phyloP scores from a whole-genome alignment of 2,113 vertebrate species.

The Campylomormyrus numenius region DNA sequence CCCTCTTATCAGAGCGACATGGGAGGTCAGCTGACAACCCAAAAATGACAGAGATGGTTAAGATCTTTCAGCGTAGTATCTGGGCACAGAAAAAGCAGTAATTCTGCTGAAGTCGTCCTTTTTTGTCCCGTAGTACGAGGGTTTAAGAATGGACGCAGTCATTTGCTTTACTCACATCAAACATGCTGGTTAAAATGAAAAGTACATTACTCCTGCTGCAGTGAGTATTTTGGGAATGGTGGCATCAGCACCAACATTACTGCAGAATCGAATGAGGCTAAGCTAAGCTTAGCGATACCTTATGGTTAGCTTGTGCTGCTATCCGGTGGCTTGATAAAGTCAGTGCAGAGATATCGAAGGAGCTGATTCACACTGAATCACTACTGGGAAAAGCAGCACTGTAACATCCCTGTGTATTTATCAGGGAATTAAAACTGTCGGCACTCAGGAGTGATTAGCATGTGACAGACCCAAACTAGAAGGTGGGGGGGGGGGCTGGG shows the following conservation, averaged over 20 bases:
- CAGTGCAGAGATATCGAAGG: background rate
- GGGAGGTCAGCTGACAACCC: background rate
- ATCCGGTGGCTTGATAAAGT: background rate
- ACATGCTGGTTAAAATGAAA: background rate
- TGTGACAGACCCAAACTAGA: conserved; percentile 43
- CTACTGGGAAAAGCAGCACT: background rate
- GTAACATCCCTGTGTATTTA: conserved; percentile 3
- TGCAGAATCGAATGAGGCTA: background rate
- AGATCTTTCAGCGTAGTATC: conserved; percentile 59
- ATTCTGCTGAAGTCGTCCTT: background rate
- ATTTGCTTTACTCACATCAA: background rate
- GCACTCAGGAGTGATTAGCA: conserved; percentile 33
- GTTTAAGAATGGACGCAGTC: background rate
- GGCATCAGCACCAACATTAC: background rate
- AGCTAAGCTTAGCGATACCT: background rate
- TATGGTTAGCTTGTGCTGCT: background rate
- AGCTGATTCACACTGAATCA: background rate
- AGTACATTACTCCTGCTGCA: background rate
- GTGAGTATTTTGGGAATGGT: background rate
- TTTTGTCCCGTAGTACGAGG: background rate
- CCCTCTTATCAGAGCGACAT: background rate
- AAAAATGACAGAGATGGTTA: background rate
- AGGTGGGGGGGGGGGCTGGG: background rate
- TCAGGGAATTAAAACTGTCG: conserved; percentile 35
- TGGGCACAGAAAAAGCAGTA: conserved; percentile 12